Evolutionary conservation across 2,797 vertebrate genomes (phyloP), one percentile per base, ranked within the genome.

Genomic region (Epinephelus coioides): DNA sequence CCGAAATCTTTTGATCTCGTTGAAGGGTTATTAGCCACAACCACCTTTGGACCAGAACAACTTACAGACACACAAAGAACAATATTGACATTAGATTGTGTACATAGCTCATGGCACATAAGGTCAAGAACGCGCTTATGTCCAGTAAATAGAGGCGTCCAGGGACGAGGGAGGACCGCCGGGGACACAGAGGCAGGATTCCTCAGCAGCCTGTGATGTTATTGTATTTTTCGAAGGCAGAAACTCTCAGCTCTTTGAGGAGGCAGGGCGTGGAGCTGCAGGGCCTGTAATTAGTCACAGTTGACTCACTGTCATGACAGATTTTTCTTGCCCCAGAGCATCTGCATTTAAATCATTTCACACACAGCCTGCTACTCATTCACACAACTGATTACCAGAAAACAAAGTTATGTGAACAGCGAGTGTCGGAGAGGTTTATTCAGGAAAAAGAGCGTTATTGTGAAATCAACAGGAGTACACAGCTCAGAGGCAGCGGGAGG

Each of bases 271-370:
- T 86, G 85, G 84, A 89, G 91, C 90, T 89, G 71, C 86, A 56
- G 85, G 90, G 81, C 79, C 89, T 89, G 75, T 90, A 90, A 89
- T 92, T 90, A 92, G 86, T 86, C 85, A 85, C 78, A 88, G 85
- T 77, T 80, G 79, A 86, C 78, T 91, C 87, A 79, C 79, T 81
- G 85, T 81, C 84, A 82, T 80, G 86, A 89, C 82, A 82, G 57
- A 84, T 78, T 80, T 81, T 81, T 77, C 73, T 76, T 86, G 62
- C 86, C 86, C 80, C 27, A 63, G 49, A 86, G 90, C 78, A 15
- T 76, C 66, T 70, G 51, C 73, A 30, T 86, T 89, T 67, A 79
- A 87, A 79, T 46, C 68, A 30, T 65, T 83, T 85, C 87, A 75
- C 88, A 90, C 81, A 84, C 73, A 85, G 76, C 72, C 70, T 76